phyloP scores from a whole-genome alignment of 2,888 invertebrate species.

The Ochropacha duplaris region DNA sequence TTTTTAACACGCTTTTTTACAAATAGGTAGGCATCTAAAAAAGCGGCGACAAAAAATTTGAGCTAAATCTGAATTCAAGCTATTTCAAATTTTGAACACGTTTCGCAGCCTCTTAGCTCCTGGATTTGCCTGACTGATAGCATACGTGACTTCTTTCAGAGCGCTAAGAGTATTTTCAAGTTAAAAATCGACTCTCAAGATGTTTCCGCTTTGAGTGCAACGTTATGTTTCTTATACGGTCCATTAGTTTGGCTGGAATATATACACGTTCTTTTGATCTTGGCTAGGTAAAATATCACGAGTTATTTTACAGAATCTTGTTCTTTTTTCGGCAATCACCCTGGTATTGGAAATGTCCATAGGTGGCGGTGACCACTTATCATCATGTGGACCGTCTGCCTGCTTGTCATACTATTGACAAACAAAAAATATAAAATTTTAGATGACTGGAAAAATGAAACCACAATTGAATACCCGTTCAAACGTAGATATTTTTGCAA shows the following conservation, averaged over 20 bases:
- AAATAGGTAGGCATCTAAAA: too few relatives aligned
- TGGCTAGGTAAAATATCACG: too few relatives aligned
- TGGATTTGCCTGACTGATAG: conserved; percentile 1
- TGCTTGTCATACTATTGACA: too few relatives aligned
- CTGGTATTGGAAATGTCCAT: too few relatives aligned
- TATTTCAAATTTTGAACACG: not conserved
- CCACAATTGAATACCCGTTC: not conserved
- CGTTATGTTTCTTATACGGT: not conserved
- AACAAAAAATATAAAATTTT: too few relatives aligned
- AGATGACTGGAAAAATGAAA: not conserved
- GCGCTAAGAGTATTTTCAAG: not conserved
- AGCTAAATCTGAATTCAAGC: not conserved
- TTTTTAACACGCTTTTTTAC: too few relatives aligned
- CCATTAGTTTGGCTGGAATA: not conserved
- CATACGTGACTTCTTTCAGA: not conserved
- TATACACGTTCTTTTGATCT: not conserved
- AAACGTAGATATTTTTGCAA: not conserved
- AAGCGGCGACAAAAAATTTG: too few relatives aligned
- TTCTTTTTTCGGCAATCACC: too few relatives aligned
- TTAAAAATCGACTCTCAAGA: not conserved
- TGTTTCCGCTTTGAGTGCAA: not conserved
- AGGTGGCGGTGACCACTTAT: too few relatives aligned
- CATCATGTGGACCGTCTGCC: too few relatives aligned
- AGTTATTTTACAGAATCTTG: too few relatives aligned
- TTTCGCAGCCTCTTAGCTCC: not conserved